These are phyloP conservation scores for Myathropa florea DNA, from an alignment of 2,888 invertebrate species.

Conservation along the genomic window DNA sequence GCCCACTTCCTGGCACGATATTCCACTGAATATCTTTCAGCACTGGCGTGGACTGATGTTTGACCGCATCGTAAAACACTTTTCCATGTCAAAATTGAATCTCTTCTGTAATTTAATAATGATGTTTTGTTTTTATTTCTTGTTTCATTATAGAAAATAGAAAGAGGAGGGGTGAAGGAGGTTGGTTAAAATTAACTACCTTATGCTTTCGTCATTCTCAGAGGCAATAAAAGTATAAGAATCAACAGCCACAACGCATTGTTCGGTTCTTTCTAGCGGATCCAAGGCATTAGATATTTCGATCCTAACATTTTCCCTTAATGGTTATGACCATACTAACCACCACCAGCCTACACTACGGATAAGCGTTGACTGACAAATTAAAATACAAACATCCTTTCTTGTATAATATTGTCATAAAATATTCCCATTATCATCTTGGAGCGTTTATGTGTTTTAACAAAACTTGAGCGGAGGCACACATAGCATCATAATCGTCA, in stretches of 20 bases:
- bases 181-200: neutral
- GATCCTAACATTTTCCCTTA: neutral
- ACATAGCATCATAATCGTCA: slow-evolving; percentile 59
- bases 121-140: neutral
- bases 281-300: neutral
- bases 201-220: neutral
- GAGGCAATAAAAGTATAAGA: neutral
- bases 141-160: neutral
- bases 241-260: neutral
- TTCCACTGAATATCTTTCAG: too few relatives aligned
- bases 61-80: too few relatives aligned
- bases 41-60: too few relatives aligned
- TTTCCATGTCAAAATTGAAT: too few relatives aligned
- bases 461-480: slow-evolving; percentile 28
- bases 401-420: slow-evolving; percentile 61
- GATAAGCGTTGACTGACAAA: slow-evolving; percentile 30
- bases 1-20: too few relatives aligned
- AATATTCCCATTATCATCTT: slow-evolving; percentile 54
- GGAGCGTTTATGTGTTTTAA: slow-evolving; percentile 54
- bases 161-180: neutral
- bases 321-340: slow-evolving; percentile 17
- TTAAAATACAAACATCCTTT: slow-evolving; percentile 59
- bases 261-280: neutral
- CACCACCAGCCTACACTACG: neutral
- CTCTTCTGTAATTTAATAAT: too few relatives aligned